These are phyloP conservation scores for Lipotes vexillifer DNA, from an alignment of 2,113 vertebrate species.

Conservation along the genomic window DNA sequence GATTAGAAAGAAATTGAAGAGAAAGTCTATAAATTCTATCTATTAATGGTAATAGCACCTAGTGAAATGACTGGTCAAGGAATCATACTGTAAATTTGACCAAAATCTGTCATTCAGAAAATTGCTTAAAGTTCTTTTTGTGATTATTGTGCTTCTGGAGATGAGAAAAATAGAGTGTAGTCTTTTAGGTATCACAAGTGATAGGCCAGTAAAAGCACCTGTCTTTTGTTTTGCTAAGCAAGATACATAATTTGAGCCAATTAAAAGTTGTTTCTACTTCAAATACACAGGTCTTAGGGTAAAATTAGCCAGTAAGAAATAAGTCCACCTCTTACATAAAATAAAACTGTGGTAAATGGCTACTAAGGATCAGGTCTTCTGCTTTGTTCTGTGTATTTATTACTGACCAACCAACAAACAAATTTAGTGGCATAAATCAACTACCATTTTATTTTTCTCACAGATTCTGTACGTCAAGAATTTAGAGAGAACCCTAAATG, in stretches of 20 bases:
- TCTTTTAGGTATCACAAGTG: neutral
- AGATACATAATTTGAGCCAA: neutral
- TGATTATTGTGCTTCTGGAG: neutral
- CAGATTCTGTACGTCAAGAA: neutral
- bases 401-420: neutral
- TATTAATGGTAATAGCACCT: neutral
- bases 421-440: neutral
- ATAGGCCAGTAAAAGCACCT: neutral
- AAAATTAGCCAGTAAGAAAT: neutral
- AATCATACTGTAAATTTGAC: neutral
- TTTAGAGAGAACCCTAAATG: neutral
- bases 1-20: neutral
- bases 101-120: neutral
- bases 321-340: neutral
- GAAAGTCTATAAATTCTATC: neutral
- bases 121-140: neutral
- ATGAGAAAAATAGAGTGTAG: neutral
- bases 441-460: neutral
- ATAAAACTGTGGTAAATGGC: neutral
- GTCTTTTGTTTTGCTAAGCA: conserved; percentile 11
- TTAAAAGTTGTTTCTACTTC: neutral
- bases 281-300: neutral
- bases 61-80: neutral
- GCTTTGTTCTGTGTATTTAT: neutral
- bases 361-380: neutral